These are phyloP conservation scores for Liodrosophila aerea DNA, from an alignment of 2,888 invertebrate genomes.

Conservation along the genomic window DNA sequence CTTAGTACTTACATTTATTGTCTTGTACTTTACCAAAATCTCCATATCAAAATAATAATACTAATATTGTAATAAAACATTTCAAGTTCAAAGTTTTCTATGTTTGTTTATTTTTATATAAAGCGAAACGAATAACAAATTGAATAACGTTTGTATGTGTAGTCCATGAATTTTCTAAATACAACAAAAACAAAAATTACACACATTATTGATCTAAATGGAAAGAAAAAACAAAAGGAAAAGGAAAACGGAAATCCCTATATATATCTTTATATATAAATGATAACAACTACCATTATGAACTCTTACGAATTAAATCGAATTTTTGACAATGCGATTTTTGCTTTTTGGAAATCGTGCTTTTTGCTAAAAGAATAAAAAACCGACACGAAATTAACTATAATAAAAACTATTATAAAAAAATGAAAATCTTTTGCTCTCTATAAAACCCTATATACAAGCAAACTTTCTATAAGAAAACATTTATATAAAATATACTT, in stretches of 20 bases:
- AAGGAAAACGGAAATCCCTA: constrained; percentile 3
- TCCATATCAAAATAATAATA: constrained; percentile 57
- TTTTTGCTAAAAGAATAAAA: constrained; percentile 64
- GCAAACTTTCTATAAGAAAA: constrained; percentile 59
- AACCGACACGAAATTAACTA: constrained; percentile 30
- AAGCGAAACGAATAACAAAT: constrained; percentile 18
- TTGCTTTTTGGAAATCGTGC: constrained; percentile 78
- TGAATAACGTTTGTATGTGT: constrained; percentile 66
- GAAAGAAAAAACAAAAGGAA: constrained; percentile 23
- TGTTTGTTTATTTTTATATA: constrained; percentile 71
- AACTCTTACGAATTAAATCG: constrained; percentile 66
- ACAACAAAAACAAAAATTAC: constrained; percentile 33
- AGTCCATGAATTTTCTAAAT: constrained; percentile 69
- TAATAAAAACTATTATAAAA: constrained; percentile 56
- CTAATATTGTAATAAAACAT: constrained; percentile 13
- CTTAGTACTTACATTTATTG: constrained; percentile 52
- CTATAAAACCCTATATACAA: constrained; percentile 71
- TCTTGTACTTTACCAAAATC: constrained; percentile 54
- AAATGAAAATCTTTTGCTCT: constrained; percentile 69
- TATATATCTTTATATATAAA: constrained; percentile 7
- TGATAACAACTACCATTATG: constrained; percentile 57
- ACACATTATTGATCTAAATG: constrained; percentile 51
- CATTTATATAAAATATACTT: constrained; percentile 54
- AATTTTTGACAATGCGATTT: constrained; percentile 75
- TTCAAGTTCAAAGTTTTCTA: constrained; percentile 58